phyloP scores from a whole-genome alignment of 2,113 vertebrate genomes.

The Mungos mungo region DNA sequence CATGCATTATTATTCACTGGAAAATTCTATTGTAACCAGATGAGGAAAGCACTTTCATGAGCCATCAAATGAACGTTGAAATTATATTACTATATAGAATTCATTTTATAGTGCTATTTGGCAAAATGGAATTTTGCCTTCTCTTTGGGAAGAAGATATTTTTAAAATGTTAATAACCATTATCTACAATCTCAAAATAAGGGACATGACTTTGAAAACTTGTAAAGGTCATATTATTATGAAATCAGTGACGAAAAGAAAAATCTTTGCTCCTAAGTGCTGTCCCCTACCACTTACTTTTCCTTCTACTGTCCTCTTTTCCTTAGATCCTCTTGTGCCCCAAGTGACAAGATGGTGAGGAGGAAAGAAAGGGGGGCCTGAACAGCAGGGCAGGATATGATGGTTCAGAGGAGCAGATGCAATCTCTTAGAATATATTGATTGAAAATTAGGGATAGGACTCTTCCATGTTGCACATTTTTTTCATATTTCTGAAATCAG shows the following conservation, averaged over 20 bases:
- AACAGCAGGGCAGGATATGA: background rate
- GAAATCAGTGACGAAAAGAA: background rate
- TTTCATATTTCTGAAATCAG: constrained; percentile 38
- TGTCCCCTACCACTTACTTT: background rate
- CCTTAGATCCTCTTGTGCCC: background rate
- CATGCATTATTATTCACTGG: constrained; percentile 39
- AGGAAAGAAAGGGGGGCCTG: background rate
- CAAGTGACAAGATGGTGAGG: background rate
- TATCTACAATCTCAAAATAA: constrained; percentile 22
- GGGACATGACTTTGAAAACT: constrained; percentile 18
- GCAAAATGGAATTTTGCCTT: constrained; percentile 40
- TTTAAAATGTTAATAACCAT: constrained; percentile 41
- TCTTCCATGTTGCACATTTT: background rate
- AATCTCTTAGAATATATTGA: background rate
- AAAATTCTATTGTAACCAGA: constrained; percentile 27
- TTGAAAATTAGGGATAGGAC: background rate
- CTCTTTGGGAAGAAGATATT: constrained; percentile 50
- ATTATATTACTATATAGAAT: constrained; percentile 35
- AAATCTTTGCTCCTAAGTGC: background rate
- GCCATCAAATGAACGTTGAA: constrained; percentile 35
- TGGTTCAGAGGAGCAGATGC: background rate
- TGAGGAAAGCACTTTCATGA: constrained; percentile 14
- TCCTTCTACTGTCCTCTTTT: background rate
- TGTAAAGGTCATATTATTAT: background rate
- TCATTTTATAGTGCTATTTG: constrained; percentile 49